Percentiles rank a stretch among this genome's conserved stretches.
phyloP scores from a whole-genome alignment of 2,888 invertebrate species.

The Perithous albicinctus region DNA sequence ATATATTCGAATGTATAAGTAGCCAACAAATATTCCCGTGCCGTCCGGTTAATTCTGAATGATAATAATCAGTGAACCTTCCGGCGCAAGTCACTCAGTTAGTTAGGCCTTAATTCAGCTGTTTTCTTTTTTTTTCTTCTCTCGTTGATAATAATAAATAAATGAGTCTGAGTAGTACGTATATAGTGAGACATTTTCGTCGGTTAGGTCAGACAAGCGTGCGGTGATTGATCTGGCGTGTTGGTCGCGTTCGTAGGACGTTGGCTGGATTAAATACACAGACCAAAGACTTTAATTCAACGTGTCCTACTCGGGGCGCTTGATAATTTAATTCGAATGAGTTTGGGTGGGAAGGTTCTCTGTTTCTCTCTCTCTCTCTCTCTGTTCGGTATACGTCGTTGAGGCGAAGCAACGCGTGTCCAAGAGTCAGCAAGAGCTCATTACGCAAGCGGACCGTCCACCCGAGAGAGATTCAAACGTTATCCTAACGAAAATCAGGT shows the following conservation, averaged over 20 bases:
- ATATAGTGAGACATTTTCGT: slow-evolving; percentile 42
- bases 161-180: not conserved
- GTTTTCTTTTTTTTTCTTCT: not conserved
- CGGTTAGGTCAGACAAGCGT: slow-evolving; percentile 37
- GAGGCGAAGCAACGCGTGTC: slow-evolving; percentile 46
- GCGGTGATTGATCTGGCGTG: slow-evolving; percentile 50
- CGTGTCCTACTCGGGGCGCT: slow-evolving; percentile 35
- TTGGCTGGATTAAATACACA: slow-evolving; percentile 54
- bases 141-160: slow-evolving; percentile 19
- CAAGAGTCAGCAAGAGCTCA: slow-evolving; percentile 55
- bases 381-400: not conserved
- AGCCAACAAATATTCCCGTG: not conserved
- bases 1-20: not conserved
- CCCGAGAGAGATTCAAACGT: slow-evolving; percentile 53
- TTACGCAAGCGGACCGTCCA: slow-evolving; percentile 58
- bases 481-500: slow-evolving; percentile 66
- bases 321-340: slow-evolving; percentile 66
- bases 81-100: not conserved
- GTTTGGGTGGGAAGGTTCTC: slow-evolving; percentile 20
- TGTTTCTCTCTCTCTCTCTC: too few relatives aligned
- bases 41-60: not conserved
- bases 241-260: slow-evolving; percentile 50
- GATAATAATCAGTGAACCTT: slow-evolving; percentile 17
- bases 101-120: not conserved
- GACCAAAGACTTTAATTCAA: slow-evolving; percentile 23